Base-by-base conservation (phyloP, 2,888 invertebrate species). In the Xylota sylvarum region DNA sequence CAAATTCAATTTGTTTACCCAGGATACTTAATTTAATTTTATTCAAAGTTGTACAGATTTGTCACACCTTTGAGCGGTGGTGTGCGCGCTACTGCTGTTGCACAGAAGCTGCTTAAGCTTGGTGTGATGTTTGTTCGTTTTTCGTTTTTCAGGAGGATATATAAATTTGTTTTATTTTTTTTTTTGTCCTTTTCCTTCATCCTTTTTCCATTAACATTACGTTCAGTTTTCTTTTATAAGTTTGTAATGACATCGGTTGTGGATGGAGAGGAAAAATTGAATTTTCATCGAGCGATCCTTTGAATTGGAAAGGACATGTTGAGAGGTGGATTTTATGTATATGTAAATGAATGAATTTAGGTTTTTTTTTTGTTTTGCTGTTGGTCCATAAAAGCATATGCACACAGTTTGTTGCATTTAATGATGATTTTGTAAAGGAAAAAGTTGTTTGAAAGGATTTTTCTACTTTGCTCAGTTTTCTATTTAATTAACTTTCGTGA, bases 11-110 rank as follows among this genome's bases (percentile, higher is more conserved):
- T 88, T 83, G 64, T 76, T 87, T 80, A 55, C 40, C 62, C 72
- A 87, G 77, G 83, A 87, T 74, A 87, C 60, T 78, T 87, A 72
- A 84, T 87, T 84, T 76, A 74, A 87, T 78, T 81, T 84, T 80
- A 77, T 77, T 79, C 78, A 76, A 76, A 76, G 83, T 81, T 73
- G 76, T 69, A 73, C 46, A 67, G 65, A 77, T 87, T 80, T 88
- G 82, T 83, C 52, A 69, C 76, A 88, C 87, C 79, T 82, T 77
- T 76, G 62, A 86, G 76, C 52, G 64, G 55, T 32, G 9, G 9
- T 9, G n/a, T n/a, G n/a, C n/a, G 10, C 17, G 23, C 35, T 35
- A 32, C 35, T 35, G 35, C 35, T 7, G 43, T 17, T 12, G 65
- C 46, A 23, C 23, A 23, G 60, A n/a, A 37, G 40, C 37, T 19